A percentile compares a stretch with the other conserved stretches of the same genome.
Evolutionary conservation across 2,113 vertebrate genomes (phyloP).

Genomic region (Xenus cinereus): DNA sequence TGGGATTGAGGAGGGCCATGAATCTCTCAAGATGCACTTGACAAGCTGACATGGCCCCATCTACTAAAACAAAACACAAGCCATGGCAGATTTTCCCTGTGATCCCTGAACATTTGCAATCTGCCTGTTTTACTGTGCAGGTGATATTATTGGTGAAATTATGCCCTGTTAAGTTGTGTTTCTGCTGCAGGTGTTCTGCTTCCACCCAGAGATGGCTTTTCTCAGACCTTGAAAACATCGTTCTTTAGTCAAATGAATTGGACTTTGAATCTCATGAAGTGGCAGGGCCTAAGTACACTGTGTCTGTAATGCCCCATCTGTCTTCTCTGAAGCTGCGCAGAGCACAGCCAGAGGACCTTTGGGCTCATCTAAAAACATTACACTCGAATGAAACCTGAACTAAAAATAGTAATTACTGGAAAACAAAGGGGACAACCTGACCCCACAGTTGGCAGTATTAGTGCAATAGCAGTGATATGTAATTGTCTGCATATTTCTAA

Average conservation of each 20-base stretch:
- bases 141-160: neutral
- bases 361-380: neutral
- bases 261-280: neutral
- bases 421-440: conserved; percentile 57
- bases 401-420: conserved; percentile 44
- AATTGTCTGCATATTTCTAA: conserved; percentile 13
- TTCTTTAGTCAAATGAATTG: neutral
- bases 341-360: conserved; percentile 7
- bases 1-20: neutral
- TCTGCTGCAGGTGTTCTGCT: neutral
- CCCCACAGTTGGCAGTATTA: neutral
- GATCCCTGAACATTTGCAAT: neutral
- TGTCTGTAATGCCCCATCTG: conserved; percentile 28
- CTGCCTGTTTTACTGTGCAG: neutral
- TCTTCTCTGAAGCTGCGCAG: neutral
- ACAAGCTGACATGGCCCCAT: neutral
- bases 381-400: neutral
- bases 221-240: neutral
- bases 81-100: neutral
- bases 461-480: neutral
- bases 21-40: neutral
- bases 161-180: neutral
- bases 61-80: neutral
- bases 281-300: neutral
- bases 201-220: neutral